Evolutionary conservation across 2,888 invertebrate genomes (phyloP).

Genomic region (Bruchidius siliquastri): DNA sequence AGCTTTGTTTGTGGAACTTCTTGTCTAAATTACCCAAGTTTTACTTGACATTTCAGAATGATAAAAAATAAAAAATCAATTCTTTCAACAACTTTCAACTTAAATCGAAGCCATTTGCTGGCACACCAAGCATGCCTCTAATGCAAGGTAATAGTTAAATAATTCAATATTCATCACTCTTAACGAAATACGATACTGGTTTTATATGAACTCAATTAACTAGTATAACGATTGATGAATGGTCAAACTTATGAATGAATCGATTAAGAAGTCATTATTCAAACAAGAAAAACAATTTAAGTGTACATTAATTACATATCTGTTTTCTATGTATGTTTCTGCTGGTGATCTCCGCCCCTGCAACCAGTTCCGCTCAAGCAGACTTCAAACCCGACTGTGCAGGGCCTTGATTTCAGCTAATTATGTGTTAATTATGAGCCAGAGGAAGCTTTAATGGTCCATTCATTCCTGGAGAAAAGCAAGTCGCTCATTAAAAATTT

Average conservation of each 20-base stretch:
- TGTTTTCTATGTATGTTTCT: no score
- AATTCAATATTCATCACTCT: not conserved
- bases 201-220: not conserved
- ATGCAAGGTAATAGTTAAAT: not conserved
- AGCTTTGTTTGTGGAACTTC: no score
- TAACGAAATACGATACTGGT: not conserved
- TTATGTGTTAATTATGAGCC: slow-evolving; percentile 24
- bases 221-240: not conserved
- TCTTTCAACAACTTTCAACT: no score
- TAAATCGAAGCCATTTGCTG: no score
- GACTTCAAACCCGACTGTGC: slow-evolving; percentile 5
- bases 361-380: not conserved
- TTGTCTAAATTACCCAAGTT: no score
- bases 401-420: slow-evolving; percentile 24
- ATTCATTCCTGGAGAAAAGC: slow-evolving; percentile 18
- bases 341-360: not conserved
- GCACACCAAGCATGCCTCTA: no score
- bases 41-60: no score
- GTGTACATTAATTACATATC: not conserved
- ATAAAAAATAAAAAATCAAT: no score
- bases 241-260: not conserved
- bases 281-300: not conserved
- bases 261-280: not conserved
- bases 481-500: slow-evolving; percentile 20
- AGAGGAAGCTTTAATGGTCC: slow-evolving; percentile 25